phyloP scores from a whole-genome alignment of 2,113 vertebrate genomes.

The Erythrolamprus reginae region DNA sequence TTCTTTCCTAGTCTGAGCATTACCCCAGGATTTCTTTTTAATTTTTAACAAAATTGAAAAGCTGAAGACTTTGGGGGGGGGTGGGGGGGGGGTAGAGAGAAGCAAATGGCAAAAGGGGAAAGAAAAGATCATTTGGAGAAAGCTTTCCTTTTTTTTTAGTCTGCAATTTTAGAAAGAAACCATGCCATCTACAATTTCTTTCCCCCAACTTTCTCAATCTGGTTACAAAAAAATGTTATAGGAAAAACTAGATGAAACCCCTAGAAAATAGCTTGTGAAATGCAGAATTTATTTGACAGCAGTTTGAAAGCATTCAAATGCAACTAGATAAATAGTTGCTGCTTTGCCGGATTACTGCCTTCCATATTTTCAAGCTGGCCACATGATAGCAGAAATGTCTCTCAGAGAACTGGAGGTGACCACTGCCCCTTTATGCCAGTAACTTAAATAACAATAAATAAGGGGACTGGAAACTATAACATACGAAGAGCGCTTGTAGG shows the following conservation, averaged over 20 bases:
- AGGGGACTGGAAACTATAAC: too few relatives aligned
- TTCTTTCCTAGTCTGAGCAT: slow-evolving; percentile 2
- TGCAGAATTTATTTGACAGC: neutral
- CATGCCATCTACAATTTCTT: neutral
- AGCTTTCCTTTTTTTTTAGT: neutral
- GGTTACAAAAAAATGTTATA: neutral
- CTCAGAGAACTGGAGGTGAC: neutral
- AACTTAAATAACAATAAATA: too few relatives aligned
- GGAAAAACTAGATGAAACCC: neutral
- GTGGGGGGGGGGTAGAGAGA: too few relatives aligned
- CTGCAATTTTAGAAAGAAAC: neutral
- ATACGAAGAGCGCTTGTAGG: too few relatives aligned
- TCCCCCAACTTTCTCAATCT: neutral
- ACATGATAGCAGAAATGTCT: neutral
- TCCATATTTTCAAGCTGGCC: neutral
- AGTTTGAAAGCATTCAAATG: neutral
- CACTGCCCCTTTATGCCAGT: neutral
- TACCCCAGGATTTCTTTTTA: neutral
- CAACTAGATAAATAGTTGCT: neutral
- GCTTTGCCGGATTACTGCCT: neutral
- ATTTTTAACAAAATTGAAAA: neutral
- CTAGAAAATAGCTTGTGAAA: neutral
- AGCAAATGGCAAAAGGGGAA: neutral
- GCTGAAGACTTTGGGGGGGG: neutral
- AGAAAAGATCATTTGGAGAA: neutral